Evolutionary conservation across 2,113 vertebrate genomes (phyloP).

Genomic region (Ochotona princeps): DNA sequence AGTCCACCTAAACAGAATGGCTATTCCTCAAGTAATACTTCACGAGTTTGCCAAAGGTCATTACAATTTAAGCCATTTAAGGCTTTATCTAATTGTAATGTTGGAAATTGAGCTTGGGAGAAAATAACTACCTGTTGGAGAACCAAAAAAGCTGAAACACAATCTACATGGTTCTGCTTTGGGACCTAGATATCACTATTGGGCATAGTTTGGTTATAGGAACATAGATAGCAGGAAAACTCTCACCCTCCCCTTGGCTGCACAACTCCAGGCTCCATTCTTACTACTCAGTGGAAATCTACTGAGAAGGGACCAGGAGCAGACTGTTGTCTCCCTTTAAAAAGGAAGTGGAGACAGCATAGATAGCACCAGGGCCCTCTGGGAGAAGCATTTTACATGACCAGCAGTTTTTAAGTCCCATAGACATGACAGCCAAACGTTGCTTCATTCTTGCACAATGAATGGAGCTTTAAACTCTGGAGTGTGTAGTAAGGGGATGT

Average conservation of each 20-base stretch:
- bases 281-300: background rate
- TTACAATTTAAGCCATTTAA: background rate
- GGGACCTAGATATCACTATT: background rate
- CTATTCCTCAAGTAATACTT: background rate
- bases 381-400: background rate
- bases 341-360: background rate
- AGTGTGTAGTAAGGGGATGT: background rate
- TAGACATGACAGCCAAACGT: background rate
- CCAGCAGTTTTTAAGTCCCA: background rate
- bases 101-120: background rate
- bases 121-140: background rate
- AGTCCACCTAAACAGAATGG: conserved; percentile 30
- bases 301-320: background rate
- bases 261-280: background rate
- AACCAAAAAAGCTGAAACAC: conserved; percentile 24
- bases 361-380: background rate
- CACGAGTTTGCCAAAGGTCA: background rate
- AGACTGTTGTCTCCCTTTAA: background rate
- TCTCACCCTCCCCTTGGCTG: background rate
- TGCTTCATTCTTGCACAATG: conserved; percentile 3
- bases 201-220: background rate
- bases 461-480: background rate
- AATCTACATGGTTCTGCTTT: background rate
- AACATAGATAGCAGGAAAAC: background rate
- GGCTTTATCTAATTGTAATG: conserved; percentile 43